Conservation (phyloP, 2,888 invertebrate genomes). For the Bombyx huttoni region DNA sequence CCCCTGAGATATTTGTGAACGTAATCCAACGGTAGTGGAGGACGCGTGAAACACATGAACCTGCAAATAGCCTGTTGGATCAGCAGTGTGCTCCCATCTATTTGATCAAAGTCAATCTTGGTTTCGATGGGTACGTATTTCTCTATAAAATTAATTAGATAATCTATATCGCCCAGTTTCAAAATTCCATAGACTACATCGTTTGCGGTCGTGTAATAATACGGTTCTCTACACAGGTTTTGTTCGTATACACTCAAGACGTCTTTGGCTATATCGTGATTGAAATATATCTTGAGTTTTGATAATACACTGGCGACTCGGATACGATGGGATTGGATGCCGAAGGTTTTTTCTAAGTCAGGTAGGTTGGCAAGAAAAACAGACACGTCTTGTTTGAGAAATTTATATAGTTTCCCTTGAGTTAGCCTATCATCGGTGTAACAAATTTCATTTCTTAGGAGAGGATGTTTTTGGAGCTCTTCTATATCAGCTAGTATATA, state of each 20-base stretch:
- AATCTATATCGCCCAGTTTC: slow-evolving; percentile 20
- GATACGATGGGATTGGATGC: slow-evolving; percentile 2
- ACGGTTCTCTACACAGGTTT: slow-evolving; percentile 3
- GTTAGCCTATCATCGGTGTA: slow-evolving; percentile 10
- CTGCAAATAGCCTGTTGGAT: slow-evolving; percentile 35
- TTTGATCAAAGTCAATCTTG: slow-evolving; percentile 25
- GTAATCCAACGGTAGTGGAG: slow-evolving; percentile 26
- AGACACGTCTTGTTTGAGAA: slow-evolving; percentile 17
- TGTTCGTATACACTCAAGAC: slow-evolving; percentile 8
- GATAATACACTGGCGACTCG: slow-evolving; percentile 16
- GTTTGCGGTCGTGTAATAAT: slow-evolving; percentile 5
- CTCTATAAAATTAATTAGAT: slow-evolving; percentile 21
- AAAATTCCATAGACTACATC: slow-evolving; percentile 26
- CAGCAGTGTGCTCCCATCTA: slow-evolving; percentile 15
- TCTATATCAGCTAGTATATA: slow-evolving; percentile 20
- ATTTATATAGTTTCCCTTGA: slow-evolving; percentile 11
- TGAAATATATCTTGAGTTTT: slow-evolving; percentile 36
- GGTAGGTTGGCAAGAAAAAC: slow-evolving; percentile 10
- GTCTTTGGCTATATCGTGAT: slow-evolving; percentile 20
- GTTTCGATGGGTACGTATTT: slow-evolving; percentile 24
- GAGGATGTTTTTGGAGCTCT: slow-evolving; percentile 9
- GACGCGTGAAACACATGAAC: slow-evolving; percentile 25
- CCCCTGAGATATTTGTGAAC: slow-evolving; percentile 28
- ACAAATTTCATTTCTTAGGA: slow-evolving; percentile 8
- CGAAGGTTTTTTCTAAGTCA: slow-evolving; percentile 8